Evolutionary conservation across 2,888 invertebrate species (phyloP).

Genomic region (Brassicogethes aeneus): DNA sequence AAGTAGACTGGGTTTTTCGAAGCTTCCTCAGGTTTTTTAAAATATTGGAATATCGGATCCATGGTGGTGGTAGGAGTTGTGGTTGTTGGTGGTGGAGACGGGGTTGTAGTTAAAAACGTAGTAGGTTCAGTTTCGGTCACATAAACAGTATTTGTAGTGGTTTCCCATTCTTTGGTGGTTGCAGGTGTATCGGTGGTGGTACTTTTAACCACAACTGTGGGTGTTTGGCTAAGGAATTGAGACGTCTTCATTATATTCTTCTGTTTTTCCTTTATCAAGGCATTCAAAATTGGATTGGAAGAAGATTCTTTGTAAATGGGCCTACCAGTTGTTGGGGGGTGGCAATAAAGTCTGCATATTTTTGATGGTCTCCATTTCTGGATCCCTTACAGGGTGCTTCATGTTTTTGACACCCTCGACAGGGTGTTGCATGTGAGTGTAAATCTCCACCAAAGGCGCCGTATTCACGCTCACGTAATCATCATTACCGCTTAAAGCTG

Average conservation of each 20-base stretch:
- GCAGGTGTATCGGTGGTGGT: constrained; percentile 20
- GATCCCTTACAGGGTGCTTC: no score
- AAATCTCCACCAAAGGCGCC: constrained; percentile 12
- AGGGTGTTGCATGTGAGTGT: constrained; percentile 21
- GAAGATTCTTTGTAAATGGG: constrained; percentile 18
- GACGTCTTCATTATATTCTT: constrained; percentile 4
- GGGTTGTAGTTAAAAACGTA: constrained; percentile 43
- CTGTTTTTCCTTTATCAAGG: constrained; percentile 17
- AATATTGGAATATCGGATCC: constrained; percentile 53
- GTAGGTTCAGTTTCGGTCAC: constrained; percentile 28
- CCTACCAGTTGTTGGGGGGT: constrained; percentile 31
- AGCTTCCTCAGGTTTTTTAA: constrained; percentile 53
- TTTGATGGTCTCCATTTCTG: constrained; percentile 17
- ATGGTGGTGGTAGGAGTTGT: constrained; percentile 47
- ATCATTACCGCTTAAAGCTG: background rate
- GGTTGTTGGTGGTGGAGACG: constrained; percentile 43
- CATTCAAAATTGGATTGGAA: constrained; percentile 17
- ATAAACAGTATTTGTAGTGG: constrained; percentile 12
- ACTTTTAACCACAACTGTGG: constrained; percentile 10
- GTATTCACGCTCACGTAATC: background rate
- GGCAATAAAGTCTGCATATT: constrained; percentile 23
- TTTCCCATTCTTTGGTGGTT: constrained; percentile 12
- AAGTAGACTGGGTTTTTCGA: constrained; percentile 59
- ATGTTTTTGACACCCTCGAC: no score
- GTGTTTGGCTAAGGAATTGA: constrained; percentile 5